Evolutionary conservation across 2,888 invertebrate species (phyloP).

Genomic region (Thera britannica): DNA sequence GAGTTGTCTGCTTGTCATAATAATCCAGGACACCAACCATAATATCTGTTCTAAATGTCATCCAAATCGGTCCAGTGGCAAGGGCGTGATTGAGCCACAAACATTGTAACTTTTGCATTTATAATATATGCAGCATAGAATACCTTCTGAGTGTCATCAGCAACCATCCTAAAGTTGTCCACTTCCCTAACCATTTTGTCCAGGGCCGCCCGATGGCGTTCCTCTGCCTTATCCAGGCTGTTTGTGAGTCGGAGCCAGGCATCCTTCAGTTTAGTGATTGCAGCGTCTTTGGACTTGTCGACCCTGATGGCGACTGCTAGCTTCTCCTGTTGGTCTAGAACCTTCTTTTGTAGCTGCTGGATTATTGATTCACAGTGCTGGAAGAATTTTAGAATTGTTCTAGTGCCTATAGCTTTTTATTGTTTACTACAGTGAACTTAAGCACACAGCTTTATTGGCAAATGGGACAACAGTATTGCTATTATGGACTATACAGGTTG

Average conservation of each 20-base stretch:
- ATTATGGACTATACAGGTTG: too few relatives aligned
- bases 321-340: constrained; percentile 91
- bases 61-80: too few relatives aligned
- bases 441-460: too few relatives aligned
- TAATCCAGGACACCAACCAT: too few relatives aligned
- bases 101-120: too few relatives aligned
- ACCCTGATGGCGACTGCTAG: constrained; percentile 91
- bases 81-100: too few relatives aligned
- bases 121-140: too few relatives aligned
- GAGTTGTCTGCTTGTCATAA: too few relatives aligned
- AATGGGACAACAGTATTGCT: too few relatives aligned
- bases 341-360: constrained; percentile 88
- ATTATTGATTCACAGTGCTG: constrained; percentile 92
- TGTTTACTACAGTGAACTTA: too few relatives aligned
- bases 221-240: constrained; percentile 75
- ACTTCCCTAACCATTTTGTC: constrained; percentile 82
- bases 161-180: constrained; percentile 70
- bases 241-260: constrained; percentile 85
- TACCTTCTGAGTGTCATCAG: constrained; percentile 79
- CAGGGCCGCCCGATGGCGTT: constrained; percentile 75
- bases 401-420: background rate
- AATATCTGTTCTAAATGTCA: too few relatives aligned
- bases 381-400: constrained; percentile 31
- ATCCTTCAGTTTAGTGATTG: constrained; percentile 87
- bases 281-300: constrained; percentile 90